Conservation (phyloP, 2,113 vertebrate species). For the Ammodytes dubius region DNA sequence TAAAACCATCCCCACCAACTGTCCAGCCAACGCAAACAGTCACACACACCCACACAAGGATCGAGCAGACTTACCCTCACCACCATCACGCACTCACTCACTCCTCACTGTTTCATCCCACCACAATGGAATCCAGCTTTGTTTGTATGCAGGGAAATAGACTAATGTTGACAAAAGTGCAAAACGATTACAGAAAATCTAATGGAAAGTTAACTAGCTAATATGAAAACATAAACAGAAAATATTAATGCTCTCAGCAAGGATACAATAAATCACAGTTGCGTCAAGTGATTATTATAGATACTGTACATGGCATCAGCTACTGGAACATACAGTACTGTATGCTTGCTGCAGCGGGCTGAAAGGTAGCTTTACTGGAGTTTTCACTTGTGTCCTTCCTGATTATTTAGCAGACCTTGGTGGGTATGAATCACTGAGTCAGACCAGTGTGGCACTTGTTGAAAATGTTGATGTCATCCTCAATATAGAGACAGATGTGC, state of each 20-base stretch:
- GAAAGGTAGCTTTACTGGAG: conserved; percentile 12
- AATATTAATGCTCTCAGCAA: background rate
- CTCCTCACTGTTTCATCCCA: conserved; percentile 33
- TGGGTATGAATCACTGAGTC: conserved; percentile 49
- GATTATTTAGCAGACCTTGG: conserved; percentile 45
- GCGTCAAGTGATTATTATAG: background rate
- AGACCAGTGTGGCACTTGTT: conserved; percentile 26
- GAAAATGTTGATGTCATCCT: conserved; percentile 25
- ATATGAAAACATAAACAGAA: background rate
- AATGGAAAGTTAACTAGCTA: background rate
- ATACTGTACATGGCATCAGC: background rate
- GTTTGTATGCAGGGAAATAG: conserved; percentile 22
- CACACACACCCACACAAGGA: conserved; percentile 55
- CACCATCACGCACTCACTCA: conserved; percentile 32
- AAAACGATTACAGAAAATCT: background rate
- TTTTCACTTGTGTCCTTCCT: conserved; percentile 10
- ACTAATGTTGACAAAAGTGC: background rate
- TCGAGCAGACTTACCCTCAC: background rate
- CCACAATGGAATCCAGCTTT: conserved; percentile 16
- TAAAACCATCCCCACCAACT: conserved; percentile 63
- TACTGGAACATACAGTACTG: background rate
- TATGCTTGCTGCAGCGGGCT: background rate
- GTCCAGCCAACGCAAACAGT: conserved; percentile 14
- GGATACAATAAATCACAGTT: background rate
- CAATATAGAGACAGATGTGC: conserved; percentile 10